These are phyloP conservation scores for Heterodera filipjevi DNA, from an alignment of 2,888 invertebrate genomes.

Conservation along the genomic window DNA sequence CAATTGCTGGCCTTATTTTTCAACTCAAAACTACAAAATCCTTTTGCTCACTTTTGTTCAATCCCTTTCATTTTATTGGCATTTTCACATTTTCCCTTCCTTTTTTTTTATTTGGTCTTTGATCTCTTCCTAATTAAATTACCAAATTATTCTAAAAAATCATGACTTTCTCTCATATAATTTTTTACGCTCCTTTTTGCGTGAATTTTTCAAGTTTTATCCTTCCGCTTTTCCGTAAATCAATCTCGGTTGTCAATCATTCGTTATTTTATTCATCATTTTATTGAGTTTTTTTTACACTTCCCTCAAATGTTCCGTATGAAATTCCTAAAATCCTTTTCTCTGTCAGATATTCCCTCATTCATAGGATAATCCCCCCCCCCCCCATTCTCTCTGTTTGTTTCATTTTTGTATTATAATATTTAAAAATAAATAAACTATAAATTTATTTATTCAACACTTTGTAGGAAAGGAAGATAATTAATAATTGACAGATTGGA, in stretches of 20 bases:
- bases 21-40: constrained; percentile 1
- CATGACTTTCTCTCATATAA: too few relatives aligned
- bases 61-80: constrained; percentile 4
- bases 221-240: background rate
- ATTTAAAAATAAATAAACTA: too few relatives aligned
- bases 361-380: too few relatives aligned
- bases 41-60: background rate
- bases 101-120: background rate
- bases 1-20: background rate
- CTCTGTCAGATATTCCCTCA: constrained; percentile 4
- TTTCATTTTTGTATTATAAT: too few relatives aligned
- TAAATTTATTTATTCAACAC: too few relatives aligned
- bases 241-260: constrained; percentile 1
- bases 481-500: too few relatives aligned
- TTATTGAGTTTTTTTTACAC: too few relatives aligned
- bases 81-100: background rate
- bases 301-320: too few relatives aligned
- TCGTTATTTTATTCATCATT: background rate
- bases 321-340: constrained; percentile 11
- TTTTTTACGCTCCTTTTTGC: background rate
- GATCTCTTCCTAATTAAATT: constrained; percentile 5
- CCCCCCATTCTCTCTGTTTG: too few relatives aligned
- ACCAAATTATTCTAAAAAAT: too few relatives aligned
- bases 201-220: background rate
- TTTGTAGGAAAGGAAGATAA: too few relatives aligned